Evolutionary conservation across 2,797 vertebrate species (phyloP).

Genomic region (Spinibarbus caldwelli): DNA sequence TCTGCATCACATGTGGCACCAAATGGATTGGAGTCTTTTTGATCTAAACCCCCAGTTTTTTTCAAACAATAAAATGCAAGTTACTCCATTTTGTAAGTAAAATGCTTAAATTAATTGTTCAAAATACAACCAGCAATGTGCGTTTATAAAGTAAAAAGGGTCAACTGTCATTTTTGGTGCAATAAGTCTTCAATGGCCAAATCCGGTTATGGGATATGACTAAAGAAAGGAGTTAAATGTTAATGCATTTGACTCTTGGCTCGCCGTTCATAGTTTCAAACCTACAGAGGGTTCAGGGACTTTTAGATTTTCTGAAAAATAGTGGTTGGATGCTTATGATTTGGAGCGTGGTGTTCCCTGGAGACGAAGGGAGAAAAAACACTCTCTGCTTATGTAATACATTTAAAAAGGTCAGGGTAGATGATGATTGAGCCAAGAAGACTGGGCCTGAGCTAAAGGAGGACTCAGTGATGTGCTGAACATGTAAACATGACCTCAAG

Average conservation of each 20-base stretch:
- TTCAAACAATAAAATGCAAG: not conserved
- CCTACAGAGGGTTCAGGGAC: not conserved
- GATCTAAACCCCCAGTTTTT: not conserved
- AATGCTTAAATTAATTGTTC: not conserved
- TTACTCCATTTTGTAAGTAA: not conserved
- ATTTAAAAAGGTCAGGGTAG: constrained; percentile 46
- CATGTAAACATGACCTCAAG: constrained; percentile 54
- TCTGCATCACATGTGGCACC: not conserved
- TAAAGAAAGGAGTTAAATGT: constrained; percentile 2
- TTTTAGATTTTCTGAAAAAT: constrained; percentile 34
- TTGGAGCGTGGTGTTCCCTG: constrained; percentile 43
- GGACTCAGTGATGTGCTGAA: constrained; percentile 37
- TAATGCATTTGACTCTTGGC: constrained; percentile 9
- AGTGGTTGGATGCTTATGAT: constrained; percentile 33
- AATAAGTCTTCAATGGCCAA: not conserved
- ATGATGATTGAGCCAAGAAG: constrained; percentile 44
- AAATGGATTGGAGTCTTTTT: not conserved
- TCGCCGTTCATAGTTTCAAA: not conserved
- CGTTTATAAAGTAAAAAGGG: not conserved
- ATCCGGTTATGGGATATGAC: not conserved
- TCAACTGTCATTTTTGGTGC: not conserved
- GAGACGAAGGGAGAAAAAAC: constrained; percentile 42
- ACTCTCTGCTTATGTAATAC: constrained; percentile 52
- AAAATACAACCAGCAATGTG: not conserved
- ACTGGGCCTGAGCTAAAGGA: constrained; percentile 32